phyloP scores from a whole-genome alignment of 2,888 invertebrate genomes.

The Lucinisca nassula region DNA sequence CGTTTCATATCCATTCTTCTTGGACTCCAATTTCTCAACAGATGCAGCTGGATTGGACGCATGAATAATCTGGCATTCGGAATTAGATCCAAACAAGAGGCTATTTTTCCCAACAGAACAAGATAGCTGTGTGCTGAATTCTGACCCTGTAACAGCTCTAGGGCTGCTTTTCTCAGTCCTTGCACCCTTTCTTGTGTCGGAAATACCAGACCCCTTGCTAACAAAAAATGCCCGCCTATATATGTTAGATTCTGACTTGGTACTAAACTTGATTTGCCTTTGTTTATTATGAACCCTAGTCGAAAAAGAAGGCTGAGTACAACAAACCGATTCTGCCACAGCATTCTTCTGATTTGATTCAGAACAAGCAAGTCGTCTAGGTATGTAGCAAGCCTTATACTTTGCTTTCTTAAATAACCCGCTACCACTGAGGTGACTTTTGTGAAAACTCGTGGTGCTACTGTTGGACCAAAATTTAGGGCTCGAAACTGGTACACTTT shows the following conservation, averaged over 20 bases:
- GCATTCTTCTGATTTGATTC: too few relatives aligned
- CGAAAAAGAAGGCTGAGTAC: too few relatives aligned
- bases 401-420: too few relatives aligned
- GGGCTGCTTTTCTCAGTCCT: not conserved
- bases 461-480: constrained; percentile 41
- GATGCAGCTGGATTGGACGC: constrained; percentile 48
- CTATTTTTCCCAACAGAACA: constrained; percentile 39
- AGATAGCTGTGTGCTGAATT: constrained; percentile 17
- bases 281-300: constrained; percentile 34
- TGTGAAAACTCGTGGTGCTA: constrained; percentile 27
- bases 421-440: constrained; percentile 22
- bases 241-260: not conserved
- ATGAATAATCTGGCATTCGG: constrained; percentile 28
- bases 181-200: constrained; percentile 25
- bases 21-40: too few relatives aligned
- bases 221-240: not conserved
- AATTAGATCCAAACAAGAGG: constrained; percentile 46
- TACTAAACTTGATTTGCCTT: not conserved
- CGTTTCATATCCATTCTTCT: constrained; percentile 4
- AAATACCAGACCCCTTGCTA: constrained; percentile 7
- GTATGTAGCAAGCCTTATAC: constrained; percentile 57
- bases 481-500: too few relatives aligned
- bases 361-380: too few relatives aligned
- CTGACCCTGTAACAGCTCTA: not conserved
- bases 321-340: too few relatives aligned